Percentiles rank a stretch among this genome's conserved stretches.
These are phyloP conservation scores for Vulpes lagopus DNA, from an alignment of 2,113 vertebrate species.

Conservation along the genomic window DNA sequence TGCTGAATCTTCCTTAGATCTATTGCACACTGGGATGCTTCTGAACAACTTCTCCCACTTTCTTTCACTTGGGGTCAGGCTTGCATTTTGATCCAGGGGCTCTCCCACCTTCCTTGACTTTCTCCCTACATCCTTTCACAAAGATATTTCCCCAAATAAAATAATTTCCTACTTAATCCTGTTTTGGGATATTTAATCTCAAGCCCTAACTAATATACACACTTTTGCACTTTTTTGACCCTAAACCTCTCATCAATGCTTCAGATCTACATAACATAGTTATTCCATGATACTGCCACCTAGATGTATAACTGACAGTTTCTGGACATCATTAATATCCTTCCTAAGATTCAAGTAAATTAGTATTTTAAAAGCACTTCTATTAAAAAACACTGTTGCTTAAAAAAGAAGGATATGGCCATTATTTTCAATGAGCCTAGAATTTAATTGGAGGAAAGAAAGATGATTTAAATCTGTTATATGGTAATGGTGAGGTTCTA, in stretches of 20 bases:
- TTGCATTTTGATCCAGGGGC: background rate
- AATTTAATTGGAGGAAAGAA: background rate
- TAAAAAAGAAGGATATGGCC: background rate
- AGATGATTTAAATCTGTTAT: background rate
- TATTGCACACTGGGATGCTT: background rate
- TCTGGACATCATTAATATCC: background rate
- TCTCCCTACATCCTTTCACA: background rate
- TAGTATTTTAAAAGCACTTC: background rate
- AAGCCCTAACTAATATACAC: background rate
- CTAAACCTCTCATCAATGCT: background rate
- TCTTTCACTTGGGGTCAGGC: background rate
- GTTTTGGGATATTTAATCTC: background rate
- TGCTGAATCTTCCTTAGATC: background rate
- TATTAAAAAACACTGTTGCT: background rate
- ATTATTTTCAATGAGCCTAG: background rate
- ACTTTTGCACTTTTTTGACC: background rate
- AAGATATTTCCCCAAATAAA: background rate
- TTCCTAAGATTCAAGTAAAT: constrained; percentile 2
- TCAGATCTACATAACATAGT: background rate
- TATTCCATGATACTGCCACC: background rate
- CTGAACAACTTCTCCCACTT: background rate
- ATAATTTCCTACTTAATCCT: background rate
- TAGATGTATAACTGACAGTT: background rate
- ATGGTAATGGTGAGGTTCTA: background rate
- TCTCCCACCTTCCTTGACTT: background rate